phyloP scores from a whole-genome alignment of 2,888 invertebrate genomes.

The Bombyx huttoni region DNA sequence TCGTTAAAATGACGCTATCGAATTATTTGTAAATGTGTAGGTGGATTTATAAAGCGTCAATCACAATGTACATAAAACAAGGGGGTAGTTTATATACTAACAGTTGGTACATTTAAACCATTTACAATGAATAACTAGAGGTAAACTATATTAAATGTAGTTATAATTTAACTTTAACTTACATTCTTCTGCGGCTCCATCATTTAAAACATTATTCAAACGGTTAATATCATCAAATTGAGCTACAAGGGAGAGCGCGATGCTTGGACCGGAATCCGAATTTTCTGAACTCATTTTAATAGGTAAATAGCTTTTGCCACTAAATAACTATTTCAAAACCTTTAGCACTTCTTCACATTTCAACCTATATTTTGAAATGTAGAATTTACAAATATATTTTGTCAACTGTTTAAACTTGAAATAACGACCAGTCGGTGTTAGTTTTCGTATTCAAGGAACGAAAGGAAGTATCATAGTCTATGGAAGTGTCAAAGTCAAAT shows the following conservation, averaged over 20 bases:
- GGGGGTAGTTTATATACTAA: background rate
- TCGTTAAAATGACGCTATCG: too few relatives aligned
- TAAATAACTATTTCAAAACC: background rate
- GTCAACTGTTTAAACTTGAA: conserved; percentile 12
- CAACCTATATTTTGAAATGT: conserved; percentile 6
- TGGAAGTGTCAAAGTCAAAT: too few relatives aligned
- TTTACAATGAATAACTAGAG: background rate
- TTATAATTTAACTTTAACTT: conserved; percentile 25
- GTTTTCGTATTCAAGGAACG: too few relatives aligned
- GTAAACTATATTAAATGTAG: background rate
- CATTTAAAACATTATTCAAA: conserved; percentile 75
- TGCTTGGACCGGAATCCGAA: conserved; percentile 45
- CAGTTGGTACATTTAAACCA: too few relatives aligned
- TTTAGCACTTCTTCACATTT: conserved; percentile 6
- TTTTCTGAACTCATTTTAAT: conserved; percentile 54
- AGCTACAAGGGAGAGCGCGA: conserved; percentile 75
- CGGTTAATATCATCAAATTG: conserved; percentile 82
- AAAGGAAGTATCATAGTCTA: too few relatives aligned
- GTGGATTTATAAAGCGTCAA: too few relatives aligned
- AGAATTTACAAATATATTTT: conserved; percentile 1
- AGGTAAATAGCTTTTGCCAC: background rate
- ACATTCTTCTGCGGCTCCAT: conserved; percentile 80
- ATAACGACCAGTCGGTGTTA: conserved; percentile 22
- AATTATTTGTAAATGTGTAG: too few relatives aligned
- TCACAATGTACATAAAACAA: background rate